A percentile compares a stretch with the other conserved stretches of the same genome.
Conservation (phyloP, 1,140 invertebrate genomes). For the Brachionus manjavacas region DNA sequence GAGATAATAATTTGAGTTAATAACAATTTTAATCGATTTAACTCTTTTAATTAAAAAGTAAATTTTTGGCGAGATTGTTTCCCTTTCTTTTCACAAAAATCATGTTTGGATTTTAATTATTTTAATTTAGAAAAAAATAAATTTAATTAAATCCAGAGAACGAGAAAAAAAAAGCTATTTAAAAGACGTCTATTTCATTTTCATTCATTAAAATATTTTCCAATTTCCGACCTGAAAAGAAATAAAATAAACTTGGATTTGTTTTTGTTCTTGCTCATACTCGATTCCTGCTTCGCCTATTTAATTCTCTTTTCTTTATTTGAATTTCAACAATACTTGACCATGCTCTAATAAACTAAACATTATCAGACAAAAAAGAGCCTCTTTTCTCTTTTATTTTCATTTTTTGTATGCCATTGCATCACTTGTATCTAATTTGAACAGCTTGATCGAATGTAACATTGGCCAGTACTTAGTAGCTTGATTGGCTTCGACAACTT, state of each 20-base stretch:
- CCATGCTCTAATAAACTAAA: not conserved
- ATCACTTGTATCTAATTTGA: slow-evolving; percentile 5
- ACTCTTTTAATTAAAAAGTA: slow-evolving; percentile 4
- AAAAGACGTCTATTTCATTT: slow-evolving; percentile 29
- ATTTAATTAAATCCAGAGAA: slow-evolving; percentile 29
- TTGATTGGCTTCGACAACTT: slow-evolving; percentile 19
- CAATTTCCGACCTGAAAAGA: slow-evolving; percentile 1
- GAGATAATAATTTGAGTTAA: slow-evolving; percentile 35
- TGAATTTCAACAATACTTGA: not conserved
- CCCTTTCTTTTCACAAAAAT: slow-evolving; percentile 22
- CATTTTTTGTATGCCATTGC: not conserved
- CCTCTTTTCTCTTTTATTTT: not conserved
- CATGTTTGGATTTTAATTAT: slow-evolving; percentile 35
- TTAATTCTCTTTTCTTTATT: not conserved
- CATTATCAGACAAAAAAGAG: not conserved
- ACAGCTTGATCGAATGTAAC: slow-evolving; percentile 22
- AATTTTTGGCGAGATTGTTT: not conserved
- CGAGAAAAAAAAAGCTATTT: not conserved
- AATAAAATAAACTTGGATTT: not conserved
- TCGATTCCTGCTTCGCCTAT: not conserved
- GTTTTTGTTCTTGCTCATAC: not conserved
- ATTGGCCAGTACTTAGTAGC: not conserved
- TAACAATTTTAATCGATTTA: slow-evolving; percentile 30
- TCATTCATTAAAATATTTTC: slow-evolving; percentile 19
- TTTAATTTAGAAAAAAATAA: not conserved